Conservation (phyloP, 2,797 vertebrate genomes). For the Smutsia temminckii region DNA sequence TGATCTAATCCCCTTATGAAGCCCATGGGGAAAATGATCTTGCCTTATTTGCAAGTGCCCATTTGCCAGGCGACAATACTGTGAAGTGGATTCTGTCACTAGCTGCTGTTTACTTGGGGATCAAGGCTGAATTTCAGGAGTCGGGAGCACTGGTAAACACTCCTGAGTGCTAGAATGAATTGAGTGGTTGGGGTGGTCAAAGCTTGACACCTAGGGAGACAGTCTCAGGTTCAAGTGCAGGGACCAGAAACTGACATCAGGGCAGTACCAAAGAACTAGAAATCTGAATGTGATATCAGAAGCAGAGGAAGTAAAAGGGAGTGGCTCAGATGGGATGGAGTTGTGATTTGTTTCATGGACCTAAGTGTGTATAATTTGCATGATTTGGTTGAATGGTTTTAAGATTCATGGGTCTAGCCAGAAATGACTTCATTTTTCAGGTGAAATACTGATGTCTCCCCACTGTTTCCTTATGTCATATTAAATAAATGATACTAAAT, state of each 20-base stretch:
- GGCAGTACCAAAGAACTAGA: background rate
- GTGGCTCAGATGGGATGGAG: background rate
- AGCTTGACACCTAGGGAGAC: background rate
- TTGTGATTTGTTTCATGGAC: background rate
- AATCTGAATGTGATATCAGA: background rate
- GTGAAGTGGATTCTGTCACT: background rate
- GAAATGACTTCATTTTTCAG: background rate
- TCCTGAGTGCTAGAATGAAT: background rate
- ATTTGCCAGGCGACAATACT: background rate
- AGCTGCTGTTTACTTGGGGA: background rate
- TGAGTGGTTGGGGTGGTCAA: background rate
- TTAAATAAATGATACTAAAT: background rate
- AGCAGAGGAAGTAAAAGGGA: background rate
- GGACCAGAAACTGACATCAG: background rate
- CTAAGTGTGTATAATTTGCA: background rate
- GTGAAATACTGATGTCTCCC: background rate
- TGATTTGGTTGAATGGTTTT: background rate
- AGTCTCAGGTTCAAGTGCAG: background rate
- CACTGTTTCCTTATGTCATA: background rate
- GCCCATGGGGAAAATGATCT: background rate
- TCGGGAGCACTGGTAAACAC: background rate
- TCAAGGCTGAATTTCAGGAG: background rate
- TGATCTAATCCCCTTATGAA: background rate
- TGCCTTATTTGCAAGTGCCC: background rate
- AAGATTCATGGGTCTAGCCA: background rate